Evolutionary conservation across 1,140 invertebrate species (phyloP).

Genomic region (Musca vetustissima): DNA sequence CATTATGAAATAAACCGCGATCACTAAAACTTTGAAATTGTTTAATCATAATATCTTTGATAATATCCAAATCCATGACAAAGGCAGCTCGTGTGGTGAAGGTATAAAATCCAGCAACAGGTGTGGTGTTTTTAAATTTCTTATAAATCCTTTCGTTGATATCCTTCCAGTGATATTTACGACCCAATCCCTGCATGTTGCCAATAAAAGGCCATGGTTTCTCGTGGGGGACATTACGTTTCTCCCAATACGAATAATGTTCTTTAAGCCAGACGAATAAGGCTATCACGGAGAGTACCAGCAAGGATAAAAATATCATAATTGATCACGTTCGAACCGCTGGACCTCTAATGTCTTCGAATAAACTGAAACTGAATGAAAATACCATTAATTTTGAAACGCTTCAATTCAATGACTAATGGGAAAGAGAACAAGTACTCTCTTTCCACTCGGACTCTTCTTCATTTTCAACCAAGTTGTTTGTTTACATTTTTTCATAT

Average conservation of each 20-base stretch:
- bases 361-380: no score
- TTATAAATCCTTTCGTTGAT: conserved; percentile 40
- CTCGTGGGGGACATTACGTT: conserved; percentile 49
- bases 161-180: conserved; percentile 38
- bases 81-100: conserved; percentile 39
- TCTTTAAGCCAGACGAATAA: conserved; percentile 31
- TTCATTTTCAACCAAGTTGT: no score
- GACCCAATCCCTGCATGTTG: conserved; percentile 41
- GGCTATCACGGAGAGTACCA: neutral
- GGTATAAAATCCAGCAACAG: conserved; percentile 39
- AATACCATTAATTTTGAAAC: no score
- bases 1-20: conserved; percentile 56
- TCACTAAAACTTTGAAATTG: conserved; percentile 63
- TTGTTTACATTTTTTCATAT: no score
- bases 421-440: no score
- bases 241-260: conserved; percentile 56
- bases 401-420: no score
- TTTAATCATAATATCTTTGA: conserved; percentile 59
- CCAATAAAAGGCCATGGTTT: conserved; percentile 32
- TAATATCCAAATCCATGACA: conserved; percentile 51
- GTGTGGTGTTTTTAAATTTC: conserved; percentile 28
- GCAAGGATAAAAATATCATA: neutral
- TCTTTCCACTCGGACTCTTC: no score
- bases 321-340: no score
- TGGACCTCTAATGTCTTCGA: no score